phyloP scores from a whole-genome alignment of 2,797 vertebrate genomes.

The Cirrhinus mrigala region DNA sequence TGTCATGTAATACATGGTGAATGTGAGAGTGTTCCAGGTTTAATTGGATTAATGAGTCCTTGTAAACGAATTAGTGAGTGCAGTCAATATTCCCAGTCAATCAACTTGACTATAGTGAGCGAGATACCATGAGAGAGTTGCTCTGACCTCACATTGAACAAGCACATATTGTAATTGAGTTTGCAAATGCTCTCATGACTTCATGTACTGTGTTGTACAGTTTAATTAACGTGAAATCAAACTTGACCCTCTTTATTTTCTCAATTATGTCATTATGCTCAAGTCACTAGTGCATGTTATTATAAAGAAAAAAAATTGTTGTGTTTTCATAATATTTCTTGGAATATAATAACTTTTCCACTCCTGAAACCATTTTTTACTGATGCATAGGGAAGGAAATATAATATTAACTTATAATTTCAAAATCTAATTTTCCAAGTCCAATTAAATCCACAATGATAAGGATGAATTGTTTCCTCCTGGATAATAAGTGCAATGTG shows the following conservation, averaged over 20 bases:
- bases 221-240: conserved; percentile 7
- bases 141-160: conserved; percentile 24
- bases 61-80: conserved; percentile 54
- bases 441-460: neutral
- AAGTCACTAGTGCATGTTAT: neutral
- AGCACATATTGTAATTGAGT: neutral
- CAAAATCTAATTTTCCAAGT: neutral
- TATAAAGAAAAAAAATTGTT: neutral
- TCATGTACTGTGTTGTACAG: conserved; percentile 8
- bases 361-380: neutral
- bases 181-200: conserved; percentile 3
- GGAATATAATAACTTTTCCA: neutral
- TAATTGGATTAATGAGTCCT: conserved; percentile 49
- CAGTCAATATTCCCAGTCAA: conserved; percentile 48
- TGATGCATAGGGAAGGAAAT: neutral
- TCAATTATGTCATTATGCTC: neutral
- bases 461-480: neutral
- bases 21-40: conserved; percentile 11
- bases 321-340: neutral
- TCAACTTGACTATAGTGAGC: conserved; percentile 23
- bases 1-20: conserved; percentile 19
- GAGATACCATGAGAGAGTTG: conserved; percentile 21
- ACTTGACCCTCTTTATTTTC: conserved; percentile 7
- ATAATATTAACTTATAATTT: neutral
- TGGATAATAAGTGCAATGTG: neutral